Evolutionary conservation across 2,113 vertebrate genomes (phyloP), one percentile per base, ranked within the genome.

Genomic region (Oenanthe melanoleuca): DNA sequence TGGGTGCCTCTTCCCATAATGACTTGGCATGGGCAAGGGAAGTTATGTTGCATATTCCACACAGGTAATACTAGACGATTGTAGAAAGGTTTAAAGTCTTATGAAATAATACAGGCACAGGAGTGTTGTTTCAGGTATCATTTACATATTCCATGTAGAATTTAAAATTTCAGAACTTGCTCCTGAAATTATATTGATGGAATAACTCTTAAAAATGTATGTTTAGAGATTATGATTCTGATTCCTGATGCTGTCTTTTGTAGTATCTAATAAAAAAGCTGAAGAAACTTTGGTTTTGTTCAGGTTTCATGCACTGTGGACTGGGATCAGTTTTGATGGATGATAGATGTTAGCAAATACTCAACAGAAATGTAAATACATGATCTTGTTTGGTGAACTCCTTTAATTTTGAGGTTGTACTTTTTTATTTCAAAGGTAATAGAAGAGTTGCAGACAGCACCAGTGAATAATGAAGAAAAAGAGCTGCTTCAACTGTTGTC

Each of bases 401-500:
- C 56, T 78, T 78, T 65, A 15, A 37, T 88, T 83, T 59, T 81
- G 71, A 82, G 29, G 19, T 44, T 44, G 34, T 53, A 23, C 5
- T 28, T 78, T 74, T 93, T 77, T 89, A 6, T 88, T 94, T 95
- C 52, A 24, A 96, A 99, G 99, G 98, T 99, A 86, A 98, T 98
- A 75, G 99, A 99, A 85, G 99, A 99, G 92, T 96, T 99, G 88
- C 99, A 99, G 97, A 98, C 97, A 1, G 96, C 98, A 60, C 97
- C 98, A 1, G 97, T 98, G 96, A 98, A 98, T 86, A 96, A 97
- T 2, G 99, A 99, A 2, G 98, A 99, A 94, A 98, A 97, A 86
- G 99, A 99, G 71, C 97, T 99, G 50, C 97, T 99, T 21, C 98
- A 98, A 88, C 97, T 99, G 95, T 97, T 99, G 94, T 98, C 98